Base-by-base conservation (phyloP, 2,888 invertebrate species). In the Calliopum simillimum region DNA sequence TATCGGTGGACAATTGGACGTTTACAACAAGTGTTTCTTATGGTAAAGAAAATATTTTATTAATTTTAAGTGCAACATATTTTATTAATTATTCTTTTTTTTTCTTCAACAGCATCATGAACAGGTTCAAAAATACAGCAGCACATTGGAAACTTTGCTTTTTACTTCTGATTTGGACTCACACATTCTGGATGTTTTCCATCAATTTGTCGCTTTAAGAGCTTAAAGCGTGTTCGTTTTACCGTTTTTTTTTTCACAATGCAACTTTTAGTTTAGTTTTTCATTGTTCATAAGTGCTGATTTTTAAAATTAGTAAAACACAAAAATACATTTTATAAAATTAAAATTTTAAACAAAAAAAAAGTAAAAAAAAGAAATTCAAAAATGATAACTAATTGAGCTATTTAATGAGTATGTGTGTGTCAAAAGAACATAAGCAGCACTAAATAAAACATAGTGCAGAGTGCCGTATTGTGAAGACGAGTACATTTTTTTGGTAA, bases 151-250 rank as follows among this genome's bases (percentile, higher is more conserved):
- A 86, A 96, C 96, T 1, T 89, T 99, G 58, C 90, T 99, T 55
- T 99, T 99, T 87, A 98, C 98, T 0, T 96, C 95, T 79, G 98
- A 98, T 86, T 89, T 98, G 84, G 99, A 99, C 84, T 92, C 95
- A 3, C 97, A 98, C 85, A 97, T 99, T 82, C 87, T 98, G 74
- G 97, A 98, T 85, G 94, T 98, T 70, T 99, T 98, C 89, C 97
- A 98, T 82, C 98, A 99, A 87, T 99, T 99, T 87, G 93, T 97
- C 74, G 96, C 98, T 61, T 89, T 99, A 62, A 79, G 86, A 59
- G 85, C 86, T 70, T 85, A 81, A 79, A 72, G 12, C 46, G 13
- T 43, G 43, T 5, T 16, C 3, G 53, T 3, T 11, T 53, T 53
- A 11, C 12, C 19, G 13, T 21, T 5, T 2, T 12, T 33, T 55